Evolutionary conservation across 2,113 vertebrate species (phyloP).

Genomic region (Oreotragus oreotragus): DNA sequence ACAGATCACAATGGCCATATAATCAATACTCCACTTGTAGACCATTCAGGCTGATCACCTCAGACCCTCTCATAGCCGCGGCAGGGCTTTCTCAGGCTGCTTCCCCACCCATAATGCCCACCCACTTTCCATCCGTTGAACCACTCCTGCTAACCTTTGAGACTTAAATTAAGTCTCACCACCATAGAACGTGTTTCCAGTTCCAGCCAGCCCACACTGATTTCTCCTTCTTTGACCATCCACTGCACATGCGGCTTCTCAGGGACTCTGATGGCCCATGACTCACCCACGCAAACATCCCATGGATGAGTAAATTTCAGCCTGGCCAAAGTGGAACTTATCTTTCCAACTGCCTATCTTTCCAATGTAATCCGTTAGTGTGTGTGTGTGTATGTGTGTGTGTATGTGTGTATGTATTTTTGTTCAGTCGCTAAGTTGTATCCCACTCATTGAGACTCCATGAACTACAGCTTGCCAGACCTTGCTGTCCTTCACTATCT

Average conservation of each 20-base stretch:
- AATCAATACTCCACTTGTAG: slow-evolving; percentile 35
- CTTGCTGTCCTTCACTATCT: background rate
- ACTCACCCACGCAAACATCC: background rate
- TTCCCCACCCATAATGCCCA: background rate
- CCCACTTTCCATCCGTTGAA: background rate
- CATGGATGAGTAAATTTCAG: background rate
- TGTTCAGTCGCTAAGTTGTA: background rate
- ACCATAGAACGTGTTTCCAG: background rate
- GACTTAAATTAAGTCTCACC: slow-evolving; percentile 10
- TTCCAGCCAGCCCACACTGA: background rate
- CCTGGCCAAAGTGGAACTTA: background rate
- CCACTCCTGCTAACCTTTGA: background rate
- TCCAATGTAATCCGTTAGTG: background rate
- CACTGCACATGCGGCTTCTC: background rate
- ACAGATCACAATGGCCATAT: slow-evolving; percentile 7
- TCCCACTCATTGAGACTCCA: background rate
- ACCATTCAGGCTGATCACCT: background rate
- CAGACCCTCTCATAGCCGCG: background rate
- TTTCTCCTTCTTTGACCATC: background rate
- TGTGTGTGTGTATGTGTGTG: background rate
- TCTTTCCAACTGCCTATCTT: background rate
- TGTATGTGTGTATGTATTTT: background rate
- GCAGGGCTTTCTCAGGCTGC: background rate
- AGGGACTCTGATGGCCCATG: background rate
- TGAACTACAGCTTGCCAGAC: background rate